Evolutionary conservation across 2,113 vertebrate species (phyloP), one percentile per base, ranked within the genome.

Genomic region (Perca schrenkii): DNA sequence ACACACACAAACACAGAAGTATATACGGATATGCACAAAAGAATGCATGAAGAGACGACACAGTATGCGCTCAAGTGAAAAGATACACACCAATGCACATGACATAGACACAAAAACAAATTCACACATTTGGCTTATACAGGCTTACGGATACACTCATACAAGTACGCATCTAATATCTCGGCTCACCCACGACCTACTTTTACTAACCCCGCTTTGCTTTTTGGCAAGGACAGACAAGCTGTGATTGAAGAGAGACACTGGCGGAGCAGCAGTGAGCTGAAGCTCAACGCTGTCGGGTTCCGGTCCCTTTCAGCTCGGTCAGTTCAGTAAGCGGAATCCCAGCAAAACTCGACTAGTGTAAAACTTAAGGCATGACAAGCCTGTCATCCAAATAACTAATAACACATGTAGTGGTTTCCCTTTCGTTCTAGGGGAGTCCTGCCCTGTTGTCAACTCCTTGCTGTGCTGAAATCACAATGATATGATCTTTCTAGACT

Each of bases 181-280:
- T 75, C 58, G 0, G 68, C 77, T 83, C 77, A 71, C 76, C 70
- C 67, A 73, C 61, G 82, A 86, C 86, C 91, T 85, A 91, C 68
- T 91, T 89, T 89, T 62, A 74, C 84, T 80, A 89, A 88, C 84
- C 76, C 85, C 4, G 79, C 87, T 86, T 87, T 76, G 85, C 69
- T 89, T 90, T 89, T 91, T 89, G 85, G 85, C 92, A 89, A 68
- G 19, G 40, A 36, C 54, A 21, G 17, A 31, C 68, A 46, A 16
- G 82, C 84, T 66, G 70, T 80, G 88, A 86, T 64, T 75, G 84
- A 86, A 68, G 67, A 69, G 75, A 79, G 85, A 52, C 65, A 54
- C 63, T 43, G 76, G 50, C 72, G 21, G 57, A 78, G 57, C 7
- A 8, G 57, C 67, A 74, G 46, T 12, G 31, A 67, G 61, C 78